Evolutionary conservation across 1,140 invertebrate genomes (phyloP).

Genomic region (Helicoverpa armigera): DNA sequence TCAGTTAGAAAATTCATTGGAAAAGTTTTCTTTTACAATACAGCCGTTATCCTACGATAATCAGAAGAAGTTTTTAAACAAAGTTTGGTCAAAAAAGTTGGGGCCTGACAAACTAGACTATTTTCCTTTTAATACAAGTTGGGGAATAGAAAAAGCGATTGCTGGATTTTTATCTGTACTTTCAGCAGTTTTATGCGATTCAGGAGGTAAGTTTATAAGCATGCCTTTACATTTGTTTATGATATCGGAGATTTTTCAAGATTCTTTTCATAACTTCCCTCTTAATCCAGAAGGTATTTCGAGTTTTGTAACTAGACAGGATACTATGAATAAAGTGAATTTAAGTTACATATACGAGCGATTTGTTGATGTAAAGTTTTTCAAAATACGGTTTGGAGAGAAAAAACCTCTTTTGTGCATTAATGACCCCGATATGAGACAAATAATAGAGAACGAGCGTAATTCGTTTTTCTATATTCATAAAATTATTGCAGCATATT

Average conservation of each 20-base stretch:
- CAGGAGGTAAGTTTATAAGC: conserved; percentile 7
- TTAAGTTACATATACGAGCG: conserved; percentile 5
- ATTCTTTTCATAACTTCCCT: neutral
- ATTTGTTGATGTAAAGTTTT: conserved; percentile 22
- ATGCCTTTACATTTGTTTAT: conserved; percentile 29
- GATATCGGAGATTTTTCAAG: conserved; percentile 31
- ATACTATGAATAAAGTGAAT: conserved; percentile 19
- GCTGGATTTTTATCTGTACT: conserved; percentile 17
- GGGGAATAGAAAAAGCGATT: neutral
- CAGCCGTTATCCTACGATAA: conserved; percentile 3
- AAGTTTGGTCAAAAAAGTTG: conserved; percentile 17
- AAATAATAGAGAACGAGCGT: conserved; percentile 14
- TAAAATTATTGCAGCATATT: conserved; percentile 17
- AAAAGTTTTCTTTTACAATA: conserved; percentile 21
- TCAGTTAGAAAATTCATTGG: conserved; percentile 21
- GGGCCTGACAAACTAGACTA: neutral
- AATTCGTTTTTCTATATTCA: neutral
- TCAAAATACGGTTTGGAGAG: conserved; percentile 8
- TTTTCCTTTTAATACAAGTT: conserved; percentile 7
- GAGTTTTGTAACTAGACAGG: neutral
- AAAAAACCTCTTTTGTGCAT: conserved; percentile 28
- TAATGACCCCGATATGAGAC: conserved; percentile 19
- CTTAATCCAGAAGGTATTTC: neutral
- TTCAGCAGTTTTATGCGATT: conserved; percentile 4
- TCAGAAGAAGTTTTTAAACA: conserved; percentile 9